Base-by-base conservation (phyloP, 2,888 invertebrate genomes). In the Tiliacea aurago region DNA sequence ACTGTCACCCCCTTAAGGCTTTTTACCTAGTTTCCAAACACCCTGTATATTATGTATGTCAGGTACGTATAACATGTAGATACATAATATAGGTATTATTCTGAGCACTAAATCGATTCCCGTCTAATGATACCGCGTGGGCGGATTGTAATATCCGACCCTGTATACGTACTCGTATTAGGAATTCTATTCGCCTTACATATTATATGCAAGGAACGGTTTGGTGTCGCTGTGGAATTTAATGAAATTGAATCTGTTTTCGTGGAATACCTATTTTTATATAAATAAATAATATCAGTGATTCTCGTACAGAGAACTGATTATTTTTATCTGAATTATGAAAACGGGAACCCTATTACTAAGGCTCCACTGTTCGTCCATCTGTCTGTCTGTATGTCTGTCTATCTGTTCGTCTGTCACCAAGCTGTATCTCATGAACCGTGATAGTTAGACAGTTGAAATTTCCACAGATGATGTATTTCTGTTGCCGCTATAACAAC, bases 131-230 rank as follows among this genome's bases (percentile, higher is more conserved):
- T 66, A 80, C 13, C 53, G 45, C 7, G 43, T 79, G 51, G 80
- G 72, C 4, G 58, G 53, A n/a, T 55, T 55, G 84, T 83, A 79
- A 78, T 78, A 71, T 78, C 78, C 78, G 78, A 55, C 43, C 77
- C 62, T 7, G 45, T 82, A 62, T 78, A 68, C 55, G 45, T 64
- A 59, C 47, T 59, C 55, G 45, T 64, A 59, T 53, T 59, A 33
- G 76, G 76, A 76, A 76, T 81, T 58, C 76, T 76, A 81, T 51
- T n/a, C 47, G 58, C 65, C 65, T 63, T 3, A 37, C 23, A 49
- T 55, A 61, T 59, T 23, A 81, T n/a, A 76, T 41, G 23, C 33
- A 23, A 13, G 47, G 41, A 33, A 64, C 23, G 63, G 45, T 55
- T 58, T 37, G n/a, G 41, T 78, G 45, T 62, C 51, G 23, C 47